phyloP scores from a whole-genome alignment of 2,888 invertebrate genomes.

The Scelioninae gen. 2 region DNA sequence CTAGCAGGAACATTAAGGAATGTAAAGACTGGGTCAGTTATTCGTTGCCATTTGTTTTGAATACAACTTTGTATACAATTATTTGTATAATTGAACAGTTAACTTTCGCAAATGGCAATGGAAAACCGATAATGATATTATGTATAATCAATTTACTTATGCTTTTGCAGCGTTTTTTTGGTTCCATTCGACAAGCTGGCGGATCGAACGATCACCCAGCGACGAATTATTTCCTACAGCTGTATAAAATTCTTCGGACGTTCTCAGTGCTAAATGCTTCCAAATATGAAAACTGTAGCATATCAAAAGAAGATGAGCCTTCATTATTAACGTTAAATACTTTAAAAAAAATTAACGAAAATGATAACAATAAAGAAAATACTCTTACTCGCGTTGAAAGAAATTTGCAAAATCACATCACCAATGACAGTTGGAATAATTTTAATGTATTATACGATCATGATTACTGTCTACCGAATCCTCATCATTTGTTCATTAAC shows the following conservation, averaged over 20 bases:
- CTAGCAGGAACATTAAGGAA: too few relatives aligned
- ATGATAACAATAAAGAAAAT: too few relatives aligned
- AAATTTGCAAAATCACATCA: too few relatives aligned
- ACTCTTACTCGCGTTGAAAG: too few relatives aligned
- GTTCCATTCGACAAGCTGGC: neutral
- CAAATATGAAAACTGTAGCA: neutral
- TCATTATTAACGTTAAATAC: neutral
- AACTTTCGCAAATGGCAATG: slow-evolving; percentile 1
- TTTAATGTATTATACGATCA: too few relatives aligned
- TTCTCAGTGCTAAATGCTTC: neutral
- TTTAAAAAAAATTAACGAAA: too few relatives aligned
- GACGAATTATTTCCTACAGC: neutral
- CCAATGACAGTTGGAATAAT: too few relatives aligned
- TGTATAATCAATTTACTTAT: slow-evolving; percentile 1
- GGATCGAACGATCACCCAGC: slow-evolving; percentile 2
- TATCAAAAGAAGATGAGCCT: neutral
- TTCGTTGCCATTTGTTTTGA: slow-evolving; percentile 1
- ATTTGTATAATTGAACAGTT: slow-evolving; percentile 1
- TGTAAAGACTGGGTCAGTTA: too few relatives aligned
- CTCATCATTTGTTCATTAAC: too few relatives aligned
- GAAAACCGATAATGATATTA: slow-evolving; percentile 1
- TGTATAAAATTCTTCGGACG: neutral
- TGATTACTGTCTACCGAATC: too few relatives aligned
- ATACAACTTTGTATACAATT: slow-evolving; percentile 1
- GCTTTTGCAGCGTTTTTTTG: slow-evolving; percentile 4